Conservation (phyloP, 2,888 invertebrate species). For the Melieria picta region DNA sequence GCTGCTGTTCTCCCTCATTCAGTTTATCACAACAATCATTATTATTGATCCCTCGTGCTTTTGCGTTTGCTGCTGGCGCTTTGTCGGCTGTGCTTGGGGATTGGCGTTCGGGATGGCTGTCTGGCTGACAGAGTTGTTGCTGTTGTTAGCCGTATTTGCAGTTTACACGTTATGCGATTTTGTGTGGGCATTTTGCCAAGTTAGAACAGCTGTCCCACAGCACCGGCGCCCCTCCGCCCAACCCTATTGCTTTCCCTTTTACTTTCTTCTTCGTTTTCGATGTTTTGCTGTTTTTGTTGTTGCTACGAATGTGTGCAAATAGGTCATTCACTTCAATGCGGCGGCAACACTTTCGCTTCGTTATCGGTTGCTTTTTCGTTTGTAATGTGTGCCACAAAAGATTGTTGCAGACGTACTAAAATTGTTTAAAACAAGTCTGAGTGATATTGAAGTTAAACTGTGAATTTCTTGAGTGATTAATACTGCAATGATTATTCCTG, state of each 20-base stretch:
- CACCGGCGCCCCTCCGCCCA: not conserved
- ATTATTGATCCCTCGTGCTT: constrained; percentile 24
- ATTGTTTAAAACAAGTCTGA: too few relatives aligned
- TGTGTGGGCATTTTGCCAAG: constrained; percentile 16
- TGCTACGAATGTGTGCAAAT: not conserved
- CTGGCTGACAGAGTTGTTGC: too few relatives aligned
- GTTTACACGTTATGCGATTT: too few relatives aligned
- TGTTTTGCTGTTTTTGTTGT: not conserved
- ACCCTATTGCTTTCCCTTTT: constrained; percentile 7
- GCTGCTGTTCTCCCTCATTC: constrained; percentile 5
- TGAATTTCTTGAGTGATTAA: too few relatives aligned
- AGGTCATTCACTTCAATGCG: constrained; percentile 13
- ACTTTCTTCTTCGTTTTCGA: not conserved
- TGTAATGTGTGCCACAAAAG: too few relatives aligned
- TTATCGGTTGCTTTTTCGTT: not conserved
- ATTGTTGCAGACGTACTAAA: too few relatives aligned
- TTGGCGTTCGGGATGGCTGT: too few relatives aligned
- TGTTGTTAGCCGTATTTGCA: too few relatives aligned
- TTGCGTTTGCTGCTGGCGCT: not conserved
- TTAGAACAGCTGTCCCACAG: not conserved
- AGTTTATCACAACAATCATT: constrained; percentile 11
- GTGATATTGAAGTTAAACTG: too few relatives aligned
- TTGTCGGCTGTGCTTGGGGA: not conserved
- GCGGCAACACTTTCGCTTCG: not conserved
- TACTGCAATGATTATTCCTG: too few relatives aligned